These are phyloP conservation scores for Herpetotheres cachinnans DNA, from an alignment of 2,113 vertebrate species.

Conservation along the genomic window DNA sequence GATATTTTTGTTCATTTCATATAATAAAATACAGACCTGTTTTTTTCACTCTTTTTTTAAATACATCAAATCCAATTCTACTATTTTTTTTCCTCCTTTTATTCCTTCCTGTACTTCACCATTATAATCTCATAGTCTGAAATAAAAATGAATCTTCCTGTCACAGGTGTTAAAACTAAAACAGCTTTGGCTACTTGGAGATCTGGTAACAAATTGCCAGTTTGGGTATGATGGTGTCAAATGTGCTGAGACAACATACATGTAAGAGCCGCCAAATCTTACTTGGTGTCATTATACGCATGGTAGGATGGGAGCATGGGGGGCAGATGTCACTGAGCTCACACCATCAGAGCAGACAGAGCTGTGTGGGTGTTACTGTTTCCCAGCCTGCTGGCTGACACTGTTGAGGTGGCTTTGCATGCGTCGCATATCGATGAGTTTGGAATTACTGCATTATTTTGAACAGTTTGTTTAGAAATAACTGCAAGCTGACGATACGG, in stretches of 20 bases:
- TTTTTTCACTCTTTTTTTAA: not conserved
- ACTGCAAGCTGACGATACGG: too few relatives aligned
- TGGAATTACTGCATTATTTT: not conserved
- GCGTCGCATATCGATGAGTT: fast-evolving
- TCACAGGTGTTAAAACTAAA: not conserved
- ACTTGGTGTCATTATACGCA: fast-evolving
- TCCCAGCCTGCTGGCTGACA: not conserved
- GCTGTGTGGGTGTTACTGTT: not conserved
- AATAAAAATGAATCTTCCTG: not conserved
- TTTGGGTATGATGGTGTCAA: not conserved
- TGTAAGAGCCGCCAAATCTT: not conserved
- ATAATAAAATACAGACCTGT: not conserved
- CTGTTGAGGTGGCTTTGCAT: not conserved
- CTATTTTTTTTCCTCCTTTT: not conserved
- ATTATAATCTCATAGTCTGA: not conserved
- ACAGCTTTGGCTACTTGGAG: not conserved
- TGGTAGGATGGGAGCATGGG: fast-evolving
- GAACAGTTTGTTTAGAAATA: too few relatives aligned
- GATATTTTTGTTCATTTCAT: not conserved
- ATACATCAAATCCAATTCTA: not conserved
- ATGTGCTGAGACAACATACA: not conserved
- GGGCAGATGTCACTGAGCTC: not conserved
- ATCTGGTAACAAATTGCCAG: not conserved
- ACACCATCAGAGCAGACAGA: not conserved
- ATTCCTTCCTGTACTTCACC: not conserved